phyloP scores from a whole-genome alignment of 2,797 vertebrate genomes.

The Anomalospiza imberbis region DNA sequence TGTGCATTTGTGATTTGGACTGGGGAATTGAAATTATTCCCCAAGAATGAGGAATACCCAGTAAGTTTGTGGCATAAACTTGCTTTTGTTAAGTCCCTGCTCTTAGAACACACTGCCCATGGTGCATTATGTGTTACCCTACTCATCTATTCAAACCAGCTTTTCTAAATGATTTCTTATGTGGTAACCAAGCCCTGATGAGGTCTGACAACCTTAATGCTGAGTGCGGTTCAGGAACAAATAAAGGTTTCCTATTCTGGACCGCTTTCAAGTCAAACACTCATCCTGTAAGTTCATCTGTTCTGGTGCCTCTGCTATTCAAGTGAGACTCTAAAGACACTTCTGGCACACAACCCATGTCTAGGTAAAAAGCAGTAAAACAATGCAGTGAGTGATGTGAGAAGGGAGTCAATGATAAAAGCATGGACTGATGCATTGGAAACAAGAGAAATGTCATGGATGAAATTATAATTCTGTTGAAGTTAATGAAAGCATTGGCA shows the following conservation, averaged over 20 bases:
- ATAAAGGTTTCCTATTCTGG: background rate
- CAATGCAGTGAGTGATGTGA: background rate
- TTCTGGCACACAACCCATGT: background rate
- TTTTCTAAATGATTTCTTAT: background rate
- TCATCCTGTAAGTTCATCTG: background rate
- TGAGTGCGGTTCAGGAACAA: background rate
- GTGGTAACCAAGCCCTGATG: background rate
- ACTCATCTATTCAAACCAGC: background rate
- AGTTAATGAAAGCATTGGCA: background rate
- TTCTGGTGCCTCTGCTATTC: background rate
- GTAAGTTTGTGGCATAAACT: background rate
- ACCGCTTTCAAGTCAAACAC: background rate
- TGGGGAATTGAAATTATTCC: background rate
- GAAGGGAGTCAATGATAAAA: background rate
- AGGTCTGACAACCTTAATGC: background rate
- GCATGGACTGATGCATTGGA: background rate
- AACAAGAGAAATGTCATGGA: background rate
- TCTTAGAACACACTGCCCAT: background rate
- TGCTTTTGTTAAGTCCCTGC: accelerated
- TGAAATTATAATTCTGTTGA: constrained; percentile 9
- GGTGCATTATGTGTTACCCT: accelerated
- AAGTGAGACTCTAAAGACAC: background rate
- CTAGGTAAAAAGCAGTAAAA: background rate
- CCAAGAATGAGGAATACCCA: background rate
- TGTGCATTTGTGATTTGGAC: accelerated